These are phyloP conservation scores for Sus scrofa DNA, from an alignment of 2,113 vertebrate genomes.

Conservation along the genomic window T2T-Sscrofa CM000816.6:86793001-86793500, in stretches of 20 bases:
- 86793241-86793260: conserved; percentile 47
- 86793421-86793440: background rate
- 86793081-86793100: too few species aligned
- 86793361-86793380: background rate
- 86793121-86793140: too few species aligned
- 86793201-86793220: background rate
- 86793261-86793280: conserved; percentile 10
- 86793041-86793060: too few species aligned
- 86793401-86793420: background rate
- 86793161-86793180: too few species aligned
- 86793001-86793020: background rate
- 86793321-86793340: background rate
- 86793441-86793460: background rate
- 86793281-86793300: conserved; percentile 42
- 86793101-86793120: too few species aligned
- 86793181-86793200: too few species aligned
- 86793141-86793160: too few species aligned
- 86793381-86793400: background rate
- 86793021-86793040: too few species aligned
- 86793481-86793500: background rate
- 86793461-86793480: background rate
- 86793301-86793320: background rate
- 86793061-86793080: too few species aligned
- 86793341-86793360: background rate
- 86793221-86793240: background rate